These are phyloP conservation scores for Thyatira batis DNA, from an alignment of 2,888 invertebrate genomes.

Conservation along the genomic window DNA sequence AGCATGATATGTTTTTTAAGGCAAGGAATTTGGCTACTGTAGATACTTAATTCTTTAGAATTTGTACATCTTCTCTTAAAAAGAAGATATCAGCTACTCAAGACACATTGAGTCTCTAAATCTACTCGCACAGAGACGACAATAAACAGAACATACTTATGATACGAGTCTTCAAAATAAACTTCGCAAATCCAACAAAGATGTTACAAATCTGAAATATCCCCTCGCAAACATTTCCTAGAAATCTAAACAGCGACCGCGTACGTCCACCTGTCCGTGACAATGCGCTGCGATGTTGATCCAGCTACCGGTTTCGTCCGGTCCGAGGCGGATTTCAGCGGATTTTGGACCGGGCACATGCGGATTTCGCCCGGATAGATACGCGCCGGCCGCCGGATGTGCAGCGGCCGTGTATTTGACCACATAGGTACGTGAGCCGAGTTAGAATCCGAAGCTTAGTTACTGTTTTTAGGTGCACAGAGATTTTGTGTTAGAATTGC, in stretches of 20 bases:
- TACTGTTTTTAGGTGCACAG: constrained; percentile 17
- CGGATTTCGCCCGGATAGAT: constrained; percentile 57
- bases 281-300: constrained; percentile 36
- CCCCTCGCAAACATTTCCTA: background rate
- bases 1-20: no score
- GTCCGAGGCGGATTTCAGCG: constrained; percentile 36
- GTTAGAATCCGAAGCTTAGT: constrained; percentile 36
- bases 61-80: no score
- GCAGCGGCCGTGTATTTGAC: constrained; percentile 40
- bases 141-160: no score
- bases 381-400: constrained; percentile 37
- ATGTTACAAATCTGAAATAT: background rate
- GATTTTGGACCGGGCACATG: constrained; percentile 45
- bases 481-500: constrained; percentile 14
- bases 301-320: constrained; percentile 44
- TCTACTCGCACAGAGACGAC: no score
- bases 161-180: background rate
- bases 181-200: background rate
- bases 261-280: constrained; percentile 23
- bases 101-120: background rate
- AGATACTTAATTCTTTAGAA: no score
- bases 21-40: no score
- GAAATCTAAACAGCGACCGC: constrained; percentile 24
- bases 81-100: background rate
- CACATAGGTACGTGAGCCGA: constrained; percentile 35